These are phyloP conservation scores for Cynaeus angustus DNA, from an alignment of 2,888 invertebrate genomes.

Conservation along the genomic window DNA sequence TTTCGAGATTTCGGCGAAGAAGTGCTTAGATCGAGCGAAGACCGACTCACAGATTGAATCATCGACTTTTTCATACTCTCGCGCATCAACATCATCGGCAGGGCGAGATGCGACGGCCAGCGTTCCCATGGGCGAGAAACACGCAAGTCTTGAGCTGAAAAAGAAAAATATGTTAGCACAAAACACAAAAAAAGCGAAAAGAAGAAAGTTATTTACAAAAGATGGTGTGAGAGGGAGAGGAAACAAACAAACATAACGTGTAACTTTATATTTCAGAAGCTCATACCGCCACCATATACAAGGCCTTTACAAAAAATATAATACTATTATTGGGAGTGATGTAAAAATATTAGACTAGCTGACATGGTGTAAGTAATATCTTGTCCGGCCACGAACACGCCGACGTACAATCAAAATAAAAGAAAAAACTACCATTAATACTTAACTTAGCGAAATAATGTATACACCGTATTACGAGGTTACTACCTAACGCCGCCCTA, in stretches of 20 bases:
- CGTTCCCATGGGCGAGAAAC: conserved; percentile 81
- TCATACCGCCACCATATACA: conserved; percentile 51
- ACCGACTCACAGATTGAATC: conserved; percentile 63
- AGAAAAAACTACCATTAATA: conserved; percentile 38
- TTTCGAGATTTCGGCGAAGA: conserved; percentile 51
- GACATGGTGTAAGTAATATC: conserved; percentile 44
- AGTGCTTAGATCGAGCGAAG: conserved; percentile 56
- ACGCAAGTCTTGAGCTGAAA: conserved; percentile 81
- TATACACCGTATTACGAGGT: conserved; percentile 25
- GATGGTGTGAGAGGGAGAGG: conserved; percentile 16
- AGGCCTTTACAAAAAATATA: conserved; percentile 50
- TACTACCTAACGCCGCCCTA: conserved; percentile 7
- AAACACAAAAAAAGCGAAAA: conserved; percentile 20
- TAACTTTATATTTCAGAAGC: conserved; percentile 51
- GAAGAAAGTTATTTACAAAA: conserved; percentile 30
- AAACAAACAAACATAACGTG: conserved; percentile 46
- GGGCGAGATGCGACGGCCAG: conserved; percentile 84
- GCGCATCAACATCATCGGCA: conserved; percentile 79
- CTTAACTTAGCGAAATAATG: conserved; percentile 39
- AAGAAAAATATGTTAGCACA: conserved; percentile 61
- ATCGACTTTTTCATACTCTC: conserved; percentile 72
- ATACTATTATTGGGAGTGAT: conserved; percentile 51
- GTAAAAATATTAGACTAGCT: conserved; percentile 52
- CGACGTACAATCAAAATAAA: conserved; percentile 13
- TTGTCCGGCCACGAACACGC: conserved; percentile 11